Evolutionary conservation across 1,140 invertebrate species (phyloP).

Genomic region (honey bee (Apis mellifera)): Amel_HAv3.1 CM009939.2:4540001-4540500

Average conservation of each 20-base stretch:
- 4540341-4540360: not conserved
- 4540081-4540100: not conserved
- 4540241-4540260: constrained; percentile 71
- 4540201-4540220: constrained; percentile 66
- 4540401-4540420: constrained; percentile 17
- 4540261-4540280: constrained; percentile 65
- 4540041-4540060: not conserved
- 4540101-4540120: not conserved
- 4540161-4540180: constrained; percentile 24
- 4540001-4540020: constrained; percentile 62
- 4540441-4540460: constrained; percentile 61
- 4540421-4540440: constrained; percentile 44
- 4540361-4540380: not conserved
- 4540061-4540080: not conserved
- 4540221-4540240: constrained; percentile 68
- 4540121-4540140: constrained; percentile 34
- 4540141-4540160: constrained; percentile 65
- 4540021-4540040: not conserved
- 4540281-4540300: constrained; percentile 60
- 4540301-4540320: constrained; percentile 66
- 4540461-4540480: constrained; percentile 62
- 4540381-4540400: not conserved
- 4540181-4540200: constrained; percentile 18
- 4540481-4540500: constrained; percentile 42
- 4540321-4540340: constrained; percentile 74